Evolutionary conservation across 2,888 invertebrate genomes (phyloP).

Genomic region (Keiferia lycopersicella): DNA sequence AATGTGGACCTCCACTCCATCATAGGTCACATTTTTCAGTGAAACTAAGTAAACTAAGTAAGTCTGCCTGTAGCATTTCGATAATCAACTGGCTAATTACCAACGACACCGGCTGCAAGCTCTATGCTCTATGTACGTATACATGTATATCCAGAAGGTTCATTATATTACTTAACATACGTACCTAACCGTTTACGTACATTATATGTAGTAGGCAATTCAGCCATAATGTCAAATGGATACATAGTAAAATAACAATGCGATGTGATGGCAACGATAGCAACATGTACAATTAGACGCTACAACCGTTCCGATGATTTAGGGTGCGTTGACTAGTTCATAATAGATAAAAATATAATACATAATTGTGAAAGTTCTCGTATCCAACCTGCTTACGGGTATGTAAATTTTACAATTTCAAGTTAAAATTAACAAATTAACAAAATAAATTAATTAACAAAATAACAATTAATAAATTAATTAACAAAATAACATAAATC

Average conservation of each 20-base stretch:
- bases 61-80: not conserved
- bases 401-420: too few relatives aligned
- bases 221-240: constrained; percentile 71
- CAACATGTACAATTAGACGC: constrained; percentile 59
- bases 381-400: too few relatives aligned
- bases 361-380: too few relatives aligned
- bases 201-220: constrained; percentile 35
- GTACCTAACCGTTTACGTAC: not conserved
- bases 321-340: constrained; percentile 3
- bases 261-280: constrained; percentile 55
- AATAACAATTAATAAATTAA: too few relatives aligned
- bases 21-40: too few relatives aligned
- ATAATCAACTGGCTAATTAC: not conserved
- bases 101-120: not conserved
- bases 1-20: too few relatives aligned
- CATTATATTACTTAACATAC: constrained; percentile 43
- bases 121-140: not conserved
- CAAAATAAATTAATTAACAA: too few relatives aligned
- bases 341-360: too few relatives aligned
- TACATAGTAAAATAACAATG: constrained; percentile 66
- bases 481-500: too few relatives aligned
- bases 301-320: not conserved
- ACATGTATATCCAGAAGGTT: constrained; percentile 22
- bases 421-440: too few relatives aligned
- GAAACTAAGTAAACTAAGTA: too few relatives aligned